phyloP scores from a whole-genome alignment of 2,888 invertebrate species.

The Nymphalis polychloros region DNA sequence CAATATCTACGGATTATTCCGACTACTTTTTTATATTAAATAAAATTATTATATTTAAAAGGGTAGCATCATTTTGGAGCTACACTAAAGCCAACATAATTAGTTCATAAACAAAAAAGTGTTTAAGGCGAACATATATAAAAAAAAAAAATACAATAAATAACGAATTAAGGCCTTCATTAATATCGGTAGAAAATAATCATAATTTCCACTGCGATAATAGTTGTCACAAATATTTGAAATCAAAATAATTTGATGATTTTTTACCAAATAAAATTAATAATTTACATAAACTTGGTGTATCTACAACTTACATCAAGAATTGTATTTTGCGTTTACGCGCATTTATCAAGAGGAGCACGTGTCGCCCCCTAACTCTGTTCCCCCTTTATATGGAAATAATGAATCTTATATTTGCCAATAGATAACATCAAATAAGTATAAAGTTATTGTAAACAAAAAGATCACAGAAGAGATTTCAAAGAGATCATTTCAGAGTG shows the following conservation, averaged over 20 bases:
- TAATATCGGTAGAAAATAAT: no score
- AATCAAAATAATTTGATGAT: neutral
- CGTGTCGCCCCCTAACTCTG: slow-evolving; percentile 17
- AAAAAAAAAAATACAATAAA: neutral
- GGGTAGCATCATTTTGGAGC: no score
- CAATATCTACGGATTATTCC: no score
- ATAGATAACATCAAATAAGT: neutral
- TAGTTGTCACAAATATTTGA: no score
- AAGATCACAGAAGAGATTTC: no score
- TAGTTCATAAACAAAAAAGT: no score
- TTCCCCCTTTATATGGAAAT: slow-evolving; percentile 24
- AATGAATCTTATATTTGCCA: slow-evolving; percentile 30
- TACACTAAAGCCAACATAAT: no score
- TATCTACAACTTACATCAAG: neutral
- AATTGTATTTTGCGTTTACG: slow-evolving; percentile 29
- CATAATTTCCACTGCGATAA: no score
- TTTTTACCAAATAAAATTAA: neutral
- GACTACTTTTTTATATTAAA: no score
- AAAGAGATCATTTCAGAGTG: no score
- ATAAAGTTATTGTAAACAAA: neutral
- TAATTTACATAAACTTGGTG: neutral
- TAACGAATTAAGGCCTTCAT: neutral
- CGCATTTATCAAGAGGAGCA: slow-evolving; percentile 32
- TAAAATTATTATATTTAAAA: no score
- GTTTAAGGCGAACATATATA: no score